A percentile compares a stretch with the other conserved stretches of the same genome.
Evolutionary conservation across 2,888 invertebrate species (phyloP).

Genomic region (Cancer borealis): DNA sequence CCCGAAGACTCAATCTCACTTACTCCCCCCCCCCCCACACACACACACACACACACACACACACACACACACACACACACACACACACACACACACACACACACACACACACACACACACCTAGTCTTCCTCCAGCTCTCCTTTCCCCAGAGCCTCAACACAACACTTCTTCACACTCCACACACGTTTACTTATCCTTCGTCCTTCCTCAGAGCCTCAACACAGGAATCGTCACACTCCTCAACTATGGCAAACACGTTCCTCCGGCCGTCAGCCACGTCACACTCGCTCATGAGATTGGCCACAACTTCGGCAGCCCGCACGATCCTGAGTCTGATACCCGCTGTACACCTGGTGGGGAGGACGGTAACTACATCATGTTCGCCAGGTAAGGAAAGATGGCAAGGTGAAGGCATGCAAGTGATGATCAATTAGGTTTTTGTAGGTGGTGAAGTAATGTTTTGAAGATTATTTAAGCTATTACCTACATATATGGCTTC

Average conservation of each 20-base stretch:
- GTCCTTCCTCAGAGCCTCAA: conserved; percentile 88
- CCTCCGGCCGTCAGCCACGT: conserved; percentile 99
- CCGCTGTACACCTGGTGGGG: conserved; percentile 94
- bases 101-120: background rate
- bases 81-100: background rate
- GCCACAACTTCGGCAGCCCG: conserved; percentile 98
- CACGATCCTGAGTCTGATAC: conserved; percentile 90
- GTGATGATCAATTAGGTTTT: background rate
- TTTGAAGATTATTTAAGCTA: background rate
- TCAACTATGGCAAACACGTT: conserved; percentile 98
- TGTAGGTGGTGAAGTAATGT: background rate
- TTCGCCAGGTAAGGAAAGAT: conserved; percentile 87
- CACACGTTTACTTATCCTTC: background rate
- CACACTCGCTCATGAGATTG: conserved; percentile 99
- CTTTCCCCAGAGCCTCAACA: background rate
- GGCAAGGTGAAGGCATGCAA: background rate
- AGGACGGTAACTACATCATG: conserved; percentile 99
- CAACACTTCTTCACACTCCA: background rate
- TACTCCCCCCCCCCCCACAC: background rate
- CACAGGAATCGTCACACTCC: conserved; percentile 97
- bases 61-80: background rate
- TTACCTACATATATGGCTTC: background rate
- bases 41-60: background rate
- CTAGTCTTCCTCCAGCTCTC: background rate
- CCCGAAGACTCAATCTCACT: no score